These are phyloP conservation scores for Camarhynchus parvulus DNA, from an alignment of 2,113 vertebrate species.

Conservation along the genomic window DNA sequence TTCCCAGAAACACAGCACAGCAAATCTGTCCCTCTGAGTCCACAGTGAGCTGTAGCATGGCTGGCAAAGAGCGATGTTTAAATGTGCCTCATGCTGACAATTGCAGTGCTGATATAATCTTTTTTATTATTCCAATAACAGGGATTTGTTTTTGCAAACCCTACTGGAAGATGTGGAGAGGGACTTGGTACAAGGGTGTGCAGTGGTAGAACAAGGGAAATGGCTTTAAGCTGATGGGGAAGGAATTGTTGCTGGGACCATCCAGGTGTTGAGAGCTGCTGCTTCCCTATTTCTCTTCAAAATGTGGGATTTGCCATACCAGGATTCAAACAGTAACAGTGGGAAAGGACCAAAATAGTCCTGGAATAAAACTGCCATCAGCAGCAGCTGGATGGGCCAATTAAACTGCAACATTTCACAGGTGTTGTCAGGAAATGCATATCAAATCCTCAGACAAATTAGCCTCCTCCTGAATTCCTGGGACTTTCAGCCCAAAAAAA, in stretches of 20 bases:
- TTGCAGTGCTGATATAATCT: background rate
- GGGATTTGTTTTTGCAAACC: background rate
- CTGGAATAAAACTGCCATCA: constrained; percentile 2
- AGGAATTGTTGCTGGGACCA: background rate
- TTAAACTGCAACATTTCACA: constrained; percentile 28
- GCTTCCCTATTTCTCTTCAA: background rate
- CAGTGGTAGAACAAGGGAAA: background rate
- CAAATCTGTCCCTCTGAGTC: background rate
- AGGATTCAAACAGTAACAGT: constrained; percentile 5
- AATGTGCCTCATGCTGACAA: background rate
- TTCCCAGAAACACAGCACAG: background rate
- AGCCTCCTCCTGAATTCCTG: background rate
- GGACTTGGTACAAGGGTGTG: background rate
- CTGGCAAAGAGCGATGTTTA: background rate
- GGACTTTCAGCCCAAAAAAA: background rate
- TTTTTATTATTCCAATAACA: background rate
- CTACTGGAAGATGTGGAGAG: background rate
- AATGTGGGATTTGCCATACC: background rate
- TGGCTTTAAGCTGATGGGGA: background rate
- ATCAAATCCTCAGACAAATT: constrained; percentile 8
- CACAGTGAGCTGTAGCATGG: background rate
- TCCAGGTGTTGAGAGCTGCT: background rate
- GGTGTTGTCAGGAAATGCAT: constrained; percentile 18
- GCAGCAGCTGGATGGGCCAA: constrained; percentile 6
- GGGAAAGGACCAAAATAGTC: background rate